Evolutionary conservation across 2,888 invertebrate species (phyloP), one percentile per base, ranked within the genome.

Genomic region (Sphaerophoria rueppellii): DNA sequence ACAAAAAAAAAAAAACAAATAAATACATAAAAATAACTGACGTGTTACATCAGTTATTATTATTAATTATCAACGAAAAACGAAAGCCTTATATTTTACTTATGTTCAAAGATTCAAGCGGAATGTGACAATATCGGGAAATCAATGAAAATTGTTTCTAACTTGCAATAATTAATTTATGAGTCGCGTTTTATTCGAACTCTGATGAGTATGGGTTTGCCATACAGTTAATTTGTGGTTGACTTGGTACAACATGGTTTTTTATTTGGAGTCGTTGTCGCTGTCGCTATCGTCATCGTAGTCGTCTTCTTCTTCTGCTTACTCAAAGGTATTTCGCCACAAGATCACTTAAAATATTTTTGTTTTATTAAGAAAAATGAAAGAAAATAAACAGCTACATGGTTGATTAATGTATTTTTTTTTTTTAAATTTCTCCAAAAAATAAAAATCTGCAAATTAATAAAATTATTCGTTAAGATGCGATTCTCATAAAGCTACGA

Each of bases 91-190:
- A 65, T 24, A 61, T 61, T 46, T 9, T 32, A 65, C 37, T 65
- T 16, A 35, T 35, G 11, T 35, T 54, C 12, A 4, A 6, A 16
- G 12, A 60, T 16, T 57, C 9, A 57, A 37, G 12, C 65, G 65
- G 65, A 65, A 65, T 65, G 65, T 65, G 65, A 65, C 65, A 65
- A 50, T 58, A 48, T 65, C 65, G 65, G 65, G 50, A 50, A 65
- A 65, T 65, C 11, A 48, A 65, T 65, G 50, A 50, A 65, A 65
- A 50, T 50, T n/a, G 37, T 58, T 37, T 16, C 60, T 37, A 16
- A 14, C 16, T 16, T 16, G 7, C 14, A n/a, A 61, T n/a, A 35
- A 50, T 14, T 37, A 34, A 65, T n/a, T 63, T 50, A 50, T 50
- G 63, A 65, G 50, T 63, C 12, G 43, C 50, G 50, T 35, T 65